Evolutionary conservation across 2,888 invertebrate genomes (phyloP).

Genomic region (Glaucopsyche alexis): DNA sequence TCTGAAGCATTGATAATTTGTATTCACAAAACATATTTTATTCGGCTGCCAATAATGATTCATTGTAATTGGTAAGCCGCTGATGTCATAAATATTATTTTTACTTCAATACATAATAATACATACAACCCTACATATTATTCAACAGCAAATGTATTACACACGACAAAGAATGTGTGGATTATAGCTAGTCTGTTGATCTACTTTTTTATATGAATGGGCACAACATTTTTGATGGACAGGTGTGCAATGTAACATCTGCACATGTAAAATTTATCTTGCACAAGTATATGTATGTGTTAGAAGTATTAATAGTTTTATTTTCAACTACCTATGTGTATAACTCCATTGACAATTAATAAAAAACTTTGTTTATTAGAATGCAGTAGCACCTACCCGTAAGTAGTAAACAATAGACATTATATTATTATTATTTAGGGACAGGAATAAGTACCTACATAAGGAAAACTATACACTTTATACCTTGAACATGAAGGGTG

Average conservation of each 20-base stretch:
- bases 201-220: neutral
- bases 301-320: neutral
- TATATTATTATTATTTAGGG: neutral
- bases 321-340: neutral
- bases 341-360: neutral
- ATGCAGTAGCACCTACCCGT: too few relatives aligned
- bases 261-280: neutral
- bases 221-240: neutral
- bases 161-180: neutral
- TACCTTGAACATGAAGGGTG: neutral
- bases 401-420: too few relatives aligned
- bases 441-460: neutral
- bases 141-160: neutral
- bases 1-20: neutral
- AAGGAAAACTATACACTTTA: neutral
- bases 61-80: constrained; percentile 14
- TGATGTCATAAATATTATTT: constrained; percentile 18
- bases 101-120: neutral
- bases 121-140: neutral
- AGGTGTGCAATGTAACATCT: neutral
- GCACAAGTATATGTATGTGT: neutral
- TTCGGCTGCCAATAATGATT: constrained; percentile 26
- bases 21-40: neutral
- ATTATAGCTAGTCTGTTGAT: neutral
- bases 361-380: neutral